Base-by-base conservation (phyloP, 2,888 invertebrate genomes). In the Melolontha melolontha region DNA sequence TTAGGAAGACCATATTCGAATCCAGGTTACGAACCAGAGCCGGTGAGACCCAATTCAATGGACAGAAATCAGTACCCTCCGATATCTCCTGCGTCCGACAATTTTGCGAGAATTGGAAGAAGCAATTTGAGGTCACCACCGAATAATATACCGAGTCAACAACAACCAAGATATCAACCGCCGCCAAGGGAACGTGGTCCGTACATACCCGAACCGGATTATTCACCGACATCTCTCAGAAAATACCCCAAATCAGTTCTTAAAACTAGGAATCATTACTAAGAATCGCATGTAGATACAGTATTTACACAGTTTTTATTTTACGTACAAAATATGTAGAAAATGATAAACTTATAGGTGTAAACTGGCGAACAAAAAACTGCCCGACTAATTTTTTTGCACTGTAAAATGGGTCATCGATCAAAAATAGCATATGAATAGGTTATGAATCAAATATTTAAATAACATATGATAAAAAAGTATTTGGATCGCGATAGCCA, bases 201-300 rank as follows among this genome's bases (percentile, higher is more conserved):
- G 8, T 59, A 41, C 39, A 67, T 67, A 42, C 66, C 66, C 6
- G 51, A 57, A 11, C 66, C 66, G 27, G 66, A 67, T 51, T 67
- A 67, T 59, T 51, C 57, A 11, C 49, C 59, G 16, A 49, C 51
- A 16, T 41, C 59, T 29, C 39, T 62, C 14, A 49, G 66, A 29
- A 65, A 62, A 41, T 10, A 66, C 54, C 69, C 69, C 5, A 69
- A 50, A 54, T 69, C 69, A 22, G 69, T 64, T 44, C 54, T 69
- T 10, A 69, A 66, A 62, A 69, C 42, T 8, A 62, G 62, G 52
- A 66, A 66, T 51, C 34, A 69, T 47, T 69, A 69, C 39, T 54
- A 54, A 29, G 7, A 44, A n/a, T 14, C 39, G 16, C 39, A 39
- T 34, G n/a, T 51, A 49, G n/a, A 10, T 7, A 8, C 49, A 22